Evolutionary conservation across 2,113 vertebrate genomes (phyloP), one percentile per base, ranked within the genome.

Genomic region (Cromileptes altivelis): DNA sequence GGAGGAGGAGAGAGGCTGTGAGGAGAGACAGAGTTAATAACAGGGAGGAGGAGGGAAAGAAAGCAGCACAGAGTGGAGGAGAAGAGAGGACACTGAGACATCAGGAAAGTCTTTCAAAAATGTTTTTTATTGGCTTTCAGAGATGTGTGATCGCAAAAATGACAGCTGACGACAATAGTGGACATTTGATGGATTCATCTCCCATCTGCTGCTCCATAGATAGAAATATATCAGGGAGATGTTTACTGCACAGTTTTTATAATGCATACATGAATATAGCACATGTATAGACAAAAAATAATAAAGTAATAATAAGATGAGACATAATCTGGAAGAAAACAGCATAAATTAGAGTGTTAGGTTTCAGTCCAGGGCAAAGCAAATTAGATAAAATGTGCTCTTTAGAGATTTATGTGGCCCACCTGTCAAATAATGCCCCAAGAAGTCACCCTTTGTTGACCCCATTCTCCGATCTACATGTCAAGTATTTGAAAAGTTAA

Each of bases 1-100:
- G 33, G 69, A 25, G 52, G 25, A 4, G 58, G 37, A 37, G 58
- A 74, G 75, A 60, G 30, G 64, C 68, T 73, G 80, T 4, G 42
- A 75, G 78, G 72, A 85, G 80, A 78, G 80, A 78, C 45, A n/a
- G 81, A 88, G 72, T 81, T 87, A 90, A 90, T 81, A 86, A 88
- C 42, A 87, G 62, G 7, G 74, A 65, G 69, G 53, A 65, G 45
- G 68, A 78, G 72, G 27, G 47, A 63, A 17, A 61, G 56, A 70
- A 75, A 79, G 56, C 11, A 76, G 69, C 67, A 77, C 63, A 55
- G 47, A 70, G n/a, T 60, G 55, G 52, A 53, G 56, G 71, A 75
- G 69, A 50, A 30, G 65, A 76, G 57, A 80, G 76, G 83, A 78
- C 80, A 71, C 45, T 10, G 70, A 80, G 47, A 72, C 69, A 30